Evolutionary conservation across 2,888 invertebrate species (phyloP).

Genomic region (Minunthozetes semirufus): DNA sequence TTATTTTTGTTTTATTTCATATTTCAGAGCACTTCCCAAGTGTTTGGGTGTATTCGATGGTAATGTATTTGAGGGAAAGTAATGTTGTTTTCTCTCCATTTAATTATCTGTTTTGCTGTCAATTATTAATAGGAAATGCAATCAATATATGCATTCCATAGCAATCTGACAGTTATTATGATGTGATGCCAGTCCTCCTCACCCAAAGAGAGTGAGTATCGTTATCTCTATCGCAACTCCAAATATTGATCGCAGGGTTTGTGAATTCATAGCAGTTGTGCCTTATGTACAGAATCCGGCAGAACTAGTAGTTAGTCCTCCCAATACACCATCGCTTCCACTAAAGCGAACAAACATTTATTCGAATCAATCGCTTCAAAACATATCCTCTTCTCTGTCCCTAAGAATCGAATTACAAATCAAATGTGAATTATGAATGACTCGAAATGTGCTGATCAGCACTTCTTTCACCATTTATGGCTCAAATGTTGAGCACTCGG

Average conservation of each 20-base stretch:
- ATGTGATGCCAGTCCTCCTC: neutral
- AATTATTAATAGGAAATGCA: no score
- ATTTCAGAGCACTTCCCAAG: no score
- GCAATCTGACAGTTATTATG: neutral
- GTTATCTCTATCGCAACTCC: constrained; percentile 13
- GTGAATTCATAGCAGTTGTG: neutral
- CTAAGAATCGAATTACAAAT: neutral
- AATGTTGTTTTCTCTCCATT: no score
- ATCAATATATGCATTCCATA: neutral
- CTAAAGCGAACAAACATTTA: neutral
- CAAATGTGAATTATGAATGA: neutral
- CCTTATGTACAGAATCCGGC: neutral
- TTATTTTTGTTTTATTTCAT: neutral
- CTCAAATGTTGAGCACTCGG: neutral
- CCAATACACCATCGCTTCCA: neutral
- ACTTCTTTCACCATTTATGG: neutral
- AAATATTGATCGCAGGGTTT: constrained; percentile 7
- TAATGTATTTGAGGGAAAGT: no score
- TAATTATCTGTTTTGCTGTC: no score
- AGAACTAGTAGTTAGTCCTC: neutral
- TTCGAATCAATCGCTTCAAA: neutral
- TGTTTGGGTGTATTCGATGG: no score
- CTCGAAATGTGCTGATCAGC: constrained; percentile 3
- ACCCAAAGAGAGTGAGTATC: no score
- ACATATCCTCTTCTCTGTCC: neutral